A percentile compares a stretch with the other conserved stretches of the same genome.
phyloP scores from a whole-genome alignment of 1,140 invertebrate species.

The Drosophila funebris region DNA sequence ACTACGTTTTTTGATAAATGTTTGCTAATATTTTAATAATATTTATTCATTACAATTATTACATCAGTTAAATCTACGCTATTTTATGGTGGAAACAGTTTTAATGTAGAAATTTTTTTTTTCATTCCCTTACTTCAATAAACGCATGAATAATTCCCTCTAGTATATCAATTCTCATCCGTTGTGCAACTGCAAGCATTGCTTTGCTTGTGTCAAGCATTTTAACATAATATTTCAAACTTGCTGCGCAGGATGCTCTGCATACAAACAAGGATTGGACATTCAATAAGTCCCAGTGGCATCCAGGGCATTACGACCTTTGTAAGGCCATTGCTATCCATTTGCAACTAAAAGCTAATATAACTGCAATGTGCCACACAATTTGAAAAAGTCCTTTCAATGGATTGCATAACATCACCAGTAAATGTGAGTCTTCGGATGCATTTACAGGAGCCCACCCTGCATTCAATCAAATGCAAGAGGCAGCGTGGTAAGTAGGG shows the following conservation, averaged over 20 bases:
- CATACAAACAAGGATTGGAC: background rate
- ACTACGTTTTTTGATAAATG: too few relatives aligned
- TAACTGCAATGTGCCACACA: conserved; percentile 19
- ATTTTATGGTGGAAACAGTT: too few relatives aligned
- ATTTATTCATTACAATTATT: background rate
- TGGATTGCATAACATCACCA: conserved; percentile 53
- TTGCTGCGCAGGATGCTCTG: background rate
- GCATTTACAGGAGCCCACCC: conserved; percentile 26
- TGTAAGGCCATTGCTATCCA: conserved; percentile 2
- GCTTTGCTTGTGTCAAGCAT: background rate
- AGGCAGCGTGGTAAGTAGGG: background rate
- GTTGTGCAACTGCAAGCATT: background rate
- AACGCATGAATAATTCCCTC: background rate
- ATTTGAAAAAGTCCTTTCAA: conserved; percentile 23
- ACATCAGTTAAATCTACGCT: too few relatives aligned
- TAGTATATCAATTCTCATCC: background rate
- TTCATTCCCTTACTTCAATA: background rate
- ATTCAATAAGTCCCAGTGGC: background rate
- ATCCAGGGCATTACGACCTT: background rate
- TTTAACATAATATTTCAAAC: conserved; percentile 3
- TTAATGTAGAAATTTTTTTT: background rate
- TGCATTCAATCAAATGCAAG: conserved; percentile 36
- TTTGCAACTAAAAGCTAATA: conserved; percentile 9
- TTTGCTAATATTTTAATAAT: too few relatives aligned
- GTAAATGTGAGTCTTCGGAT: background rate